phyloP scores from a whole-genome alignment of 2,797 vertebrate species.

The Adrianichthys oophorus region DNA sequence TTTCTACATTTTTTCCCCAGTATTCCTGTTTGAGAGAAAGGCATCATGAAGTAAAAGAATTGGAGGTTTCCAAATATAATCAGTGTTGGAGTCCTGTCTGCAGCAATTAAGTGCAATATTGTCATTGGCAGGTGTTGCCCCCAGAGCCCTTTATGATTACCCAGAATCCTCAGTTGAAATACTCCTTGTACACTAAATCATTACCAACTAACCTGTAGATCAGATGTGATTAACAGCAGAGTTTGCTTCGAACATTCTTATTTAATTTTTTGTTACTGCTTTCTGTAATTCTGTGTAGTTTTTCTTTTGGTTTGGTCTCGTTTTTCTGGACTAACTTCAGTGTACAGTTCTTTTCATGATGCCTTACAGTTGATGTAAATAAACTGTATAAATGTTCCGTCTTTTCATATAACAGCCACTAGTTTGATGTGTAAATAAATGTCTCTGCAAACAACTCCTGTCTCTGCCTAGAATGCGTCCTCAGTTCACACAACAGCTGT shows the following conservation, averaged over 20 bases:
- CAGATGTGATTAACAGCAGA: not conserved
- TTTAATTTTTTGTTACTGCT: constrained; percentile 31
- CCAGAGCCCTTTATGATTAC: not conserved
- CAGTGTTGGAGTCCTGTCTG: not conserved
- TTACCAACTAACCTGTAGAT: not conserved
- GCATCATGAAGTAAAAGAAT: not conserved
- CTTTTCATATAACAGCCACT: constrained; percentile 63
- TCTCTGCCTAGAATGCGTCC: not conserved
- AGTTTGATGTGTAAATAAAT: constrained; percentile 75
- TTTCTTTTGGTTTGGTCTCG: not conserved
- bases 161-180: constrained; percentile 24
- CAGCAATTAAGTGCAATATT: constrained; percentile 31
- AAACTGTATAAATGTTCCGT: constrained; percentile 60
- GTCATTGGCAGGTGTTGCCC: not conserved
- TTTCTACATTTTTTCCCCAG: too few relatives aligned
- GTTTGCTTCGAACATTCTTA: not conserved
- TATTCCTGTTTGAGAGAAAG: not conserved
- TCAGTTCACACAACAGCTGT: too few relatives aligned
- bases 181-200: constrained; percentile 3
- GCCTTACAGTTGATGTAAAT: constrained; percentile 70
- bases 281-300: constrained; percentile 29
- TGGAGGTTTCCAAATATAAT: not conserved
- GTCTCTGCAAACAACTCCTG: constrained; percentile 30
- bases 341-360: constrained; percentile 56
- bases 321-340: constrained; percentile 21